These are phyloP conservation scores for Hydroisotoma schaefferi DNA, from an alignment of 2,888 invertebrate species.

Conservation along the genomic window DNA sequence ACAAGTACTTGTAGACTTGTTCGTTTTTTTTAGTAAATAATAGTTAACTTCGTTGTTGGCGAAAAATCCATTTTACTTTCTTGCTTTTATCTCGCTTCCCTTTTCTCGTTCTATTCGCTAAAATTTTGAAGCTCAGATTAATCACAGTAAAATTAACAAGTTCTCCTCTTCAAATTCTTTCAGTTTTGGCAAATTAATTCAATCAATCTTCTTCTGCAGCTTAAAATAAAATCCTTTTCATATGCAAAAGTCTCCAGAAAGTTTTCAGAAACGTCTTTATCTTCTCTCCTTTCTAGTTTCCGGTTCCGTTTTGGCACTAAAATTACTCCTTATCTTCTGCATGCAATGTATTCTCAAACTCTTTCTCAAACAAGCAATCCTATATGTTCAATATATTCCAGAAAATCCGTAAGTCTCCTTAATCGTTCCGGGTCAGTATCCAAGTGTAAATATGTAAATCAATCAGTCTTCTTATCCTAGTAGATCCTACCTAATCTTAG, in stretches of 20 bases:
- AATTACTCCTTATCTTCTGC: not conserved
- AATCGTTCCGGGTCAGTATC: conserved; percentile 4
- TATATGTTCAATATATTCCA: no score
- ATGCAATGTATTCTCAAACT: not conserved
- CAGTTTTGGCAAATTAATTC: conserved; percentile 39
- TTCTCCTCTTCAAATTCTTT: conserved; percentile 8
- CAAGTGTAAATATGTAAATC: not conserved
- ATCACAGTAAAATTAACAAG: conserved; percentile 34
- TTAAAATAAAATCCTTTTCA: no score
- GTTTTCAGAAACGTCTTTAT: no score
- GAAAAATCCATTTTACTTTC: not conserved
- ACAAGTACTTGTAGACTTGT: conserved; percentile 32
- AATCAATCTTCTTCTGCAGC: not conserved
- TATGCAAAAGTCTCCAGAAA: no score
- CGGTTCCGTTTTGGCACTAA: conserved; percentile 4
- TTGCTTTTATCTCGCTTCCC: not conserved
- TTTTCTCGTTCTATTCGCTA: conserved; percentile 7
- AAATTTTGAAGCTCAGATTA: conserved; percentile 37
- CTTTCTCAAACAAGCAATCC: no score
- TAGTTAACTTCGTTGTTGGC: not conserved
- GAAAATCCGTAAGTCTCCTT: no score
- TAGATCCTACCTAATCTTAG: no score
- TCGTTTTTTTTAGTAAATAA: conserved; percentile 4
- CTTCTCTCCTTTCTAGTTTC: no score
- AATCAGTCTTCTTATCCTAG: conserved; percentile 5